Base-by-base conservation (phyloP, 2,797 vertebrate genomes). In the Cheirogaleus major region DNA sequence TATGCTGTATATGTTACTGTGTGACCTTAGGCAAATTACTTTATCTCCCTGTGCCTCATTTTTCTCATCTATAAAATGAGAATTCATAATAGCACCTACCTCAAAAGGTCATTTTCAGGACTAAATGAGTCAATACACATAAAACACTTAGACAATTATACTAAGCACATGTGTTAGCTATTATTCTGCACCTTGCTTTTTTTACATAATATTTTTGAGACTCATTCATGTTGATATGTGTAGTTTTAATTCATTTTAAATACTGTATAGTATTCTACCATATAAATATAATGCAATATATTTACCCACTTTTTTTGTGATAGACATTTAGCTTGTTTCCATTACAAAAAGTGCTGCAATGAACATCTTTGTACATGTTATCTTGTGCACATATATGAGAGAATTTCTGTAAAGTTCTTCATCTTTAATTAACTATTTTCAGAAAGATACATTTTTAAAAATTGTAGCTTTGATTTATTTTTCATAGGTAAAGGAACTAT, bases 391-490 rank as follows among this genome's bases (percentile, higher is more conserved):
- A 63, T 43, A 38, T 73, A 32, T 67, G 45, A 63, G 30, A 86
- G 13, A 85, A 88, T 55, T 91, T 96, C 59, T 94, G 30, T 81
- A 83, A 59, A 73, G 41, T 95, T 88, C 52, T 88, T 95, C 43
- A 86, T 93, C 27, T 92, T 82, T 90, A 89, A 69, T 91, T 82
- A 85, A 80, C 61, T 70, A 55, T 63, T 93, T 89, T 14, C 79
- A 93, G 79, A 96, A 92, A 82, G 61, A 61, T 65, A 85, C 15
- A 43, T 79, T 92, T 85, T 50, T 35, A 50, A 91, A 38, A 88
- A 94, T 72, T 86, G 86, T 61, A 35, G 9, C 43, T 88, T 78
- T 94, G 81, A 82, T 80, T 78, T 89, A 45, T 95, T 92, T 95
- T 95, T 79, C n/a, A 87, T 22, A 83, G 41, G 83, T 65, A 84